A percentile compares a stretch with the other conserved stretches of the same genome.
These are phyloP conservation scores for Urophycis tenuis DNA, from an alignment of 2,797 vertebrate genomes.

Conservation along the genomic window DNA sequence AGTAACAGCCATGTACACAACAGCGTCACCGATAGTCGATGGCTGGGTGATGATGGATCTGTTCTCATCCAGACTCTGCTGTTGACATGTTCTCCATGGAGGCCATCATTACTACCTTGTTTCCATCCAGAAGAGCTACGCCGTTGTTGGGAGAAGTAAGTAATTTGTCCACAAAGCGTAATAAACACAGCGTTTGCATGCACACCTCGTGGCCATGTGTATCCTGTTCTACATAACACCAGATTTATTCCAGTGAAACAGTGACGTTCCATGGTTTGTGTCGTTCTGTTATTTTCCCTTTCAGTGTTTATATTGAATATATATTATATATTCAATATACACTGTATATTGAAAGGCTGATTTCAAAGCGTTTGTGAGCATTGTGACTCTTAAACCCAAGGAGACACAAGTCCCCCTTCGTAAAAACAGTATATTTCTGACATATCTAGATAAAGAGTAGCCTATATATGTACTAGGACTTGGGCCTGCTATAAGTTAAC, in stretches of 20 bases:
- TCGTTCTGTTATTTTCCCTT: not conserved
- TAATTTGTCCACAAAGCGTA: conserved; percentile 19
- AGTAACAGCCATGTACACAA: not conserved
- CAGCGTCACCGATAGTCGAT: not conserved
- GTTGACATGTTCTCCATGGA: conserved; percentile 54
- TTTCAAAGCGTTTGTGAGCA: not conserved
- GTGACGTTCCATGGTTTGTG: not conserved
- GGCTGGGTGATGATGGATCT: not conserved
- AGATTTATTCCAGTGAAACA: not conserved
- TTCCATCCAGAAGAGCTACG: conserved; percentile 44
- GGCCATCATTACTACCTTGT: conserved; percentile 43
- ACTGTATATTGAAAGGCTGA: too few relatives aligned
- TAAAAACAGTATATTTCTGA: not conserved
- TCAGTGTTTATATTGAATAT: not conserved
- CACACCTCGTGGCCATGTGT: not conserved
- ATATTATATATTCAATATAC: too few relatives aligned
- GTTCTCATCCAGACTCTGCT: conserved; percentile 34
- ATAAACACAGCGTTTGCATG: not conserved
- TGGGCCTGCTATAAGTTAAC: not conserved
- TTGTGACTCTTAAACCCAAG: not conserved
- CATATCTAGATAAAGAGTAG: not conserved
- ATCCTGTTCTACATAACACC: not conserved
- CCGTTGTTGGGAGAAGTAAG: conserved; percentile 56
- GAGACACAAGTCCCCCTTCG: not conserved
- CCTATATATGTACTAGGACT: not conserved